Percentiles rank a stretch among this genome's conserved stretches.
Evolutionary conservation across 2,113 vertebrate genomes (phyloP).

Genomic region (Oreamnos americanus): DNA sequence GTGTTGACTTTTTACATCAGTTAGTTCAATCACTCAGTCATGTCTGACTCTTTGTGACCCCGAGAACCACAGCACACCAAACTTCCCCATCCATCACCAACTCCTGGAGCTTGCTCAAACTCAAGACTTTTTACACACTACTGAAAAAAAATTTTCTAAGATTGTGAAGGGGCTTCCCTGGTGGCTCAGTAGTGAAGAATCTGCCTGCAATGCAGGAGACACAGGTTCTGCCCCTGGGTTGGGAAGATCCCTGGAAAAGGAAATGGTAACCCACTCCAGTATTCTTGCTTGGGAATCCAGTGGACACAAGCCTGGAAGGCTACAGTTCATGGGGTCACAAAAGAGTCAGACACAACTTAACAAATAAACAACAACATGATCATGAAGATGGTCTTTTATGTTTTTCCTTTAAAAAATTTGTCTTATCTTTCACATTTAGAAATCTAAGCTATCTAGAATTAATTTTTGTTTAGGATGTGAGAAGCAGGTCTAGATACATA

Average conservation of each 20-base stretch:
- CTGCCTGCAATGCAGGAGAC: background rate
- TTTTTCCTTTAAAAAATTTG: background rate
- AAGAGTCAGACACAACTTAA: background rate
- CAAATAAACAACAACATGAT: background rate
- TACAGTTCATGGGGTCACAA: background rate
- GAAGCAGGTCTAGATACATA: background rate
- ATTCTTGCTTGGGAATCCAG: background rate
- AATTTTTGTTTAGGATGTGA: conserved; percentile 1
- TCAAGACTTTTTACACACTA: background rate
- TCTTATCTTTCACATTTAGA: conserved; percentile 27
- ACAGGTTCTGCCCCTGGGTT: background rate
- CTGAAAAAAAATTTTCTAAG: background rate
- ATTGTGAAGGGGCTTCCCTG: background rate
- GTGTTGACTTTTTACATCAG: background rate
- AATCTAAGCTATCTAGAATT: background rate
- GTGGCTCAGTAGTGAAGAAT: background rate
- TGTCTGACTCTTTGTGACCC: background rate
- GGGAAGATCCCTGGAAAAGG: background rate
- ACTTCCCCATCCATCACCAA: background rate
- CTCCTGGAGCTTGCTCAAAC: background rate
- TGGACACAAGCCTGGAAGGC: background rate
- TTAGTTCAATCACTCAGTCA: background rate
- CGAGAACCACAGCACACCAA: background rate
- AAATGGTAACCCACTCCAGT: background rate
- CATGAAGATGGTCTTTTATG: background rate